Evolutionary conservation across 23 tunicate genomes (phyloP).

Genomic region (Ciona savignyi): DNA sequence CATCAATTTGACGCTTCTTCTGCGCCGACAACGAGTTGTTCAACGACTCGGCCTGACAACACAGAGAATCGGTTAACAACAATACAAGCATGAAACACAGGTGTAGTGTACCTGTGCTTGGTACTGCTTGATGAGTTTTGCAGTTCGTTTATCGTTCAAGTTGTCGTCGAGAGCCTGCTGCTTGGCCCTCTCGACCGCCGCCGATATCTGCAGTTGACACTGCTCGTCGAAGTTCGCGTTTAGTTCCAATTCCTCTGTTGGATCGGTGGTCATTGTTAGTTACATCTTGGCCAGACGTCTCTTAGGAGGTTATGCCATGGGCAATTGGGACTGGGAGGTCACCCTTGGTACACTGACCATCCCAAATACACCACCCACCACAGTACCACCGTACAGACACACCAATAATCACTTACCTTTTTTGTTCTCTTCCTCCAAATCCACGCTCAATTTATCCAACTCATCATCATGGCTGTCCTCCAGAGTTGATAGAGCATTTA

Average conservation of each 20-base stretch:
- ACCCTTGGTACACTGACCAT: no score
- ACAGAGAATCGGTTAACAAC: no score
- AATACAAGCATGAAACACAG: no score
- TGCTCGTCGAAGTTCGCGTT: constrained; percentile 58
- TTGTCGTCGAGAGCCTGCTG: constrained; percentile 48
- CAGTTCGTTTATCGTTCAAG: constrained; percentile 70
- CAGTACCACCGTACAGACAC: no score
- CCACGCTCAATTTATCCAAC: not conserved
- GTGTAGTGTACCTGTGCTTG: constrained; percentile 73
- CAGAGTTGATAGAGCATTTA: constrained; percentile 45
- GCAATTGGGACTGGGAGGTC: no score
- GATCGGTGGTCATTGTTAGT: no score
- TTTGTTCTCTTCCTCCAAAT: not conserved
- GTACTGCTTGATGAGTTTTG: constrained; percentile 79
- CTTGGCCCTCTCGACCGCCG: constrained; percentile 47
- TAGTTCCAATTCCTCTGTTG: constrained; percentile 54
- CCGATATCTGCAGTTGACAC: constrained; percentile 51
- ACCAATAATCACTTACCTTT: no score
- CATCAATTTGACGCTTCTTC: constrained; percentile 69
- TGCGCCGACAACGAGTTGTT: constrained; percentile 63
- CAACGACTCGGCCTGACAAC: constrained; percentile 70
- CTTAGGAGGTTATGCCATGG: no score
- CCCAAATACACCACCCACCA: no score
- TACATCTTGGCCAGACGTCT: no score
- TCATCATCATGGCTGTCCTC: constrained; percentile 59